Conservation (phyloP, 2,888 invertebrate genomes). For the Cephus sareptanus region DNA sequence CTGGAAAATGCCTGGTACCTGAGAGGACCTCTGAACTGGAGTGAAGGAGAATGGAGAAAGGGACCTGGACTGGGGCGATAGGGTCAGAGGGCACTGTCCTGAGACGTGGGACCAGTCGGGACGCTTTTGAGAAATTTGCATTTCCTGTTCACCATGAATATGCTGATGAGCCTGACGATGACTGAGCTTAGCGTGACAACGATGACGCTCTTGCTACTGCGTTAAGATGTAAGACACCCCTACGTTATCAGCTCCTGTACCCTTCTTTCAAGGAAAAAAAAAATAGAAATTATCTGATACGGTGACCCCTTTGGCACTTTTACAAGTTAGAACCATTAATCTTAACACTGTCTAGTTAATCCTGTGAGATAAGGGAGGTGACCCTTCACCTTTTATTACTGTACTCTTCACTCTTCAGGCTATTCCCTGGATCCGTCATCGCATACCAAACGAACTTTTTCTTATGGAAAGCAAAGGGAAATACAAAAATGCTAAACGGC, state of each 20-base stretch:
- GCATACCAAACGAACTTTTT: not conserved
- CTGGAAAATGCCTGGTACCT: not conserved
- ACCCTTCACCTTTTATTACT: not conserved
- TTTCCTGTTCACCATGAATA: slow-evolving; percentile 54
- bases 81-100: slow-evolving; percentile 52
- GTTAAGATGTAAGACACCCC: no score
- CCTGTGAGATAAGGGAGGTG: not conserved
- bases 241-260: not conserved
- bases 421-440: not conserved
- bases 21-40: not conserved
- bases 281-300: not conserved
- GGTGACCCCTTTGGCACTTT: not conserved
- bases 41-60: slow-evolving; percentile 17
- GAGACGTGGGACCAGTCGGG: slow-evolving; percentile 29
- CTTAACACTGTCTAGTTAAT: not conserved
- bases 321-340: not conserved
- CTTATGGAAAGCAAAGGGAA: not conserved
- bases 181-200: not conserved
- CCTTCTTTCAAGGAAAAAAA: not conserved
- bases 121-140: slow-evolving; percentile 48
- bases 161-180: not conserved
- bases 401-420: not conserved
- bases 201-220: no score
- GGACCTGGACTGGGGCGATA: slow-evolving; percentile 16
- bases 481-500: not conserved